A percentile compares a stretch with the other conserved stretches of the same genome.
phyloP scores from a whole-genome alignment of 2,888 invertebrate species.

The Eucriotettix oculatus region DNA sequence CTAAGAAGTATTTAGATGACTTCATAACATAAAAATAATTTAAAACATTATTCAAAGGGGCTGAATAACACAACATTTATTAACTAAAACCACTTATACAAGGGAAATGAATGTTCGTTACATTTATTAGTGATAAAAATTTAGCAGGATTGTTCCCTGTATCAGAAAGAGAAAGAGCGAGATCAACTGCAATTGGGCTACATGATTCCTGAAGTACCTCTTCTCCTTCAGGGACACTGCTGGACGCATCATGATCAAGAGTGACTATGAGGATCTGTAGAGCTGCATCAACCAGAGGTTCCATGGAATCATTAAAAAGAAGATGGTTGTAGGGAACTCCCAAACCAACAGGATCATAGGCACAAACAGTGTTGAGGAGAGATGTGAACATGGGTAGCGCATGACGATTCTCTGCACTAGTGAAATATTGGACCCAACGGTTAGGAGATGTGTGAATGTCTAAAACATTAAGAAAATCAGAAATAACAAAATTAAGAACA shows the following conservation, averaged over 20 bases:
- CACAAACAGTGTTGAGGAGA: slow-evolving; percentile 86
- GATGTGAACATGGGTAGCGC: slow-evolving; percentile 97
- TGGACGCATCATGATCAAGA: slow-evolving; percentile 78
- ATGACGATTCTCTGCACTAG: slow-evolving; percentile 55
- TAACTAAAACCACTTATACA: too few species aligned
- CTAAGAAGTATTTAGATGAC: too few species aligned
- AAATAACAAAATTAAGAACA: too few species aligned
- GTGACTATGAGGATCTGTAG: slow-evolving; percentile 90
- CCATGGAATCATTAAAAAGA: slow-evolving; percentile 79
- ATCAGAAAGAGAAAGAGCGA: too few species aligned
- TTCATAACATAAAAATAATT: too few species aligned
- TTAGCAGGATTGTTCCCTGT: background rate
- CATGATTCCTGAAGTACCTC: slow-evolving; percentile 33
- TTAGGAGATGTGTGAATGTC: slow-evolving; percentile 25
- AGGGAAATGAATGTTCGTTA: too few species aligned
- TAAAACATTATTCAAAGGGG: too few species aligned
- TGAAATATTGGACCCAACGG: slow-evolving; percentile 45
- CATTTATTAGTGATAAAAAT: background rate
- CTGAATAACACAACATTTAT: too few species aligned
- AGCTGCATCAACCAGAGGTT: slow-evolving; percentile 86
- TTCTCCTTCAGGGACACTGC: slow-evolving; percentile 39
- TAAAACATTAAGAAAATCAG: slow-evolving; percentile 9
- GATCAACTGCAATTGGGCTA: background rate
- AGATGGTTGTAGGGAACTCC: slow-evolving; percentile 97
- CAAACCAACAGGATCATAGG: slow-evolving; percentile 96